A percentile compares a stretch with the other conserved stretches of the same genome.
These are phyloP conservation scores for Geodia barretti DNA, from an alignment of 37 sponge, comb jelly and placozoan genomes.

Conservation along the genomic window DNA sequence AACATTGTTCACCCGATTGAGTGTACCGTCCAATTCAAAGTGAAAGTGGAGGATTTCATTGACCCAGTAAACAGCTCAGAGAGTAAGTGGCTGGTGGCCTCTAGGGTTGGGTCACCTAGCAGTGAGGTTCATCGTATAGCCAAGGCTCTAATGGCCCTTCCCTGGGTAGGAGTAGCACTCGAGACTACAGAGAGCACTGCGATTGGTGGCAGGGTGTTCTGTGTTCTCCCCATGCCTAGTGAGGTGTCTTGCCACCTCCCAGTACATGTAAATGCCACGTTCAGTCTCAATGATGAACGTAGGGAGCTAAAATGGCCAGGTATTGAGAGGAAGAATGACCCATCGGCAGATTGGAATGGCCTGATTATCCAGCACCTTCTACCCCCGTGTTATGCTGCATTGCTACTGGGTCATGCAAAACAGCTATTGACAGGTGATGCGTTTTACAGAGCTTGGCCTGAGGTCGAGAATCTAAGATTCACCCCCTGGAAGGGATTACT, in stretches of 20 bases:
- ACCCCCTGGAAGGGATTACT: constrained; percentile 22
- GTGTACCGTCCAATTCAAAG: neutral
- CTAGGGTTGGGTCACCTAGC: neutral
- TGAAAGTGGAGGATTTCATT: neutral
- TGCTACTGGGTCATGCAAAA: constrained; percentile 10
- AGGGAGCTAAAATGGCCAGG: constrained; percentile 35
- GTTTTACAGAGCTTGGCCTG: constrained; percentile 21
- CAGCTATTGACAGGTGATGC: neutral
- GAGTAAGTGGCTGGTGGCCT: neutral
- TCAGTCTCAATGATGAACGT: constrained; percentile 35
- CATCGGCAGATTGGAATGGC: constrained; percentile 33
- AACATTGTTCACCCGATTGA: neutral
- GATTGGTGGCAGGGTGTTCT: constrained; percentile 2
- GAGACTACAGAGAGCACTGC: neutral
- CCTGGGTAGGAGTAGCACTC: constrained; percentile 12
- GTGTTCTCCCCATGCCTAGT: constrained; percentile 20
- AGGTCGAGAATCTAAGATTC: neutral
- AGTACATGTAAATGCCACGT: constrained; percentile 53
- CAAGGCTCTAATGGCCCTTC: neutral
- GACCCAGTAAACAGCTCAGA: neutral
- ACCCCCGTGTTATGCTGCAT: constrained; percentile 9
- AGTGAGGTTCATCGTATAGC: neutral
- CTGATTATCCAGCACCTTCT: constrained; percentile 4
- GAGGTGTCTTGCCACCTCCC: constrained; percentile 17
- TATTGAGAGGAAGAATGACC: constrained; percentile 11